These are phyloP conservation scores for Drosophila equinoxialis DNA, from an alignment of 1,140 invertebrate species.

Conservation along the genomic window DNA sequence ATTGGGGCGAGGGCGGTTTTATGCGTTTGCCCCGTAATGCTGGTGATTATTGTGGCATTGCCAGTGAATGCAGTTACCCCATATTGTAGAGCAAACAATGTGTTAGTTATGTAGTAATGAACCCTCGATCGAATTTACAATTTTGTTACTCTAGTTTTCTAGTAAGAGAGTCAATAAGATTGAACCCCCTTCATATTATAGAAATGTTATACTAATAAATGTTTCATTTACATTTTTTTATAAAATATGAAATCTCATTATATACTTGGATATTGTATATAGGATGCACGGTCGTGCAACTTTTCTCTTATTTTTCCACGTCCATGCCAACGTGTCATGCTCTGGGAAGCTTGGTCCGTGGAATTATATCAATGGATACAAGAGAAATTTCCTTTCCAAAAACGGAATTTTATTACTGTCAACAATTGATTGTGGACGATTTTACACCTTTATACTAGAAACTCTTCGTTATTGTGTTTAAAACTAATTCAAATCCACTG, in stretches of 20 bases:
- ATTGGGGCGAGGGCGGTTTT: slow-evolving; percentile 90
- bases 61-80: slow-evolving; percentile 80
- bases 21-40: slow-evolving; percentile 87
- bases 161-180: slow-evolving; percentile 13
- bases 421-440: no score
- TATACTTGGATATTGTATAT: no score
- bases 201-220: background rate
- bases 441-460: no score
- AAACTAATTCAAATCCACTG: no score
- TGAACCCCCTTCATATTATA: slow-evolving; percentile 7
- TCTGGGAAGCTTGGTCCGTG: no score
- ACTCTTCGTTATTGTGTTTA: no score
- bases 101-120: slow-evolving; percentile 43
- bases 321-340: no score
- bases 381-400: no score
- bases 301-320: no score
- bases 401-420: no score
- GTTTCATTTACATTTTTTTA: background rate
- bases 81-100: slow-evolving; percentile 46
- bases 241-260: background rate
- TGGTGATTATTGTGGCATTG: slow-evolving; percentile 88
- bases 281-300: no score
- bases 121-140: slow-evolving; percentile 56
- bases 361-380: no score
- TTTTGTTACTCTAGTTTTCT: slow-evolving; percentile 45